These are phyloP conservation scores for Laticauda colubrina DNA, from an alignment of 2,113 vertebrate genomes.

Conservation along the genomic window DNA sequence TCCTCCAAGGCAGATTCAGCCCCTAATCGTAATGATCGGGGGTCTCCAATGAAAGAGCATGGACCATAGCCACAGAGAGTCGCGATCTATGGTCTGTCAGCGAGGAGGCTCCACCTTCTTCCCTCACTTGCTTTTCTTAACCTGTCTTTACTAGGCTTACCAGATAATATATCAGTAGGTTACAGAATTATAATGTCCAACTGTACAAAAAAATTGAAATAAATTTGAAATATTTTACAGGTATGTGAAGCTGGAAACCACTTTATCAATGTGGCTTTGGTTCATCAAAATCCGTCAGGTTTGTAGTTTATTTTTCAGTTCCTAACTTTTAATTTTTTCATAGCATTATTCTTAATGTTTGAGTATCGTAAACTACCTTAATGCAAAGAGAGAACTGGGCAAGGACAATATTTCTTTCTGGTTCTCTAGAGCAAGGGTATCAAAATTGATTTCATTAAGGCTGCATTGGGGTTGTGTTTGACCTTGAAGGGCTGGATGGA, in stretches of 20 bases:
- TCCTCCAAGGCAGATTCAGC: too few relatives aligned
- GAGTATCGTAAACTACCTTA: background rate
- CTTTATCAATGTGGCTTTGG: conserved; percentile 75
- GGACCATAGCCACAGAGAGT: too few relatives aligned
- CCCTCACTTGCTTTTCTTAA: background rate
- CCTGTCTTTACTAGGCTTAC: background rate
- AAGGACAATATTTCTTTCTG: background rate
- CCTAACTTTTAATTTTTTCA: background rate
- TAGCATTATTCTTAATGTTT: background rate
- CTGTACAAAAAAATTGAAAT: conserved; percentile 6
- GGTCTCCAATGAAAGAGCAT: too few relatives aligned
- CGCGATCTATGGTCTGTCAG: too few relatives aligned
- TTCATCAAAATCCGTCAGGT: conserved; percentile 73
- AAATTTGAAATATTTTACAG: conserved; percentile 66
- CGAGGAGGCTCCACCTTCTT: too few relatives aligned
- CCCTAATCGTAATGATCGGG: too few relatives aligned
- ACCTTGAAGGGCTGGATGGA: too few relatives aligned
- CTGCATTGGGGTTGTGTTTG: too few relatives aligned
- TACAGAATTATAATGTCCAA: background rate
- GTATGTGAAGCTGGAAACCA: conserved; percentile 81
- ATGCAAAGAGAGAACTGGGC: background rate
- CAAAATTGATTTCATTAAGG: too few relatives aligned
- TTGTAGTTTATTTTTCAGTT: conserved; percentile 42
- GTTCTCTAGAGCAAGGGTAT: too few relatives aligned
- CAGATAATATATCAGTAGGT: background rate